Evolutionary conservation across 1,140 invertebrate species (phyloP).

Genomic region (Eupristina koningsbergeri): DNA sequence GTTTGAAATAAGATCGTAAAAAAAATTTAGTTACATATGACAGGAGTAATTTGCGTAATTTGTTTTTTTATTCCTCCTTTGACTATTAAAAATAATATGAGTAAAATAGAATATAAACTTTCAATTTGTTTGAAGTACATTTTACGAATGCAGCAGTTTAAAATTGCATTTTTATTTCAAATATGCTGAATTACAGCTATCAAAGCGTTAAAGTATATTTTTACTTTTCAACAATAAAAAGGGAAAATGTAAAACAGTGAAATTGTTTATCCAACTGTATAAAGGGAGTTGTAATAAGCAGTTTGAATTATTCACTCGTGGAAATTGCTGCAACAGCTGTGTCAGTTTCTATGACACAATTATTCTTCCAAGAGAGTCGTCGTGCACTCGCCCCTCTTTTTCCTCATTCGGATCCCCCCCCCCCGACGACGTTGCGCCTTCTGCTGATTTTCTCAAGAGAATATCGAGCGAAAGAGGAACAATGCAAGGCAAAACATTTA

Average conservation of each 20-base stretch:
- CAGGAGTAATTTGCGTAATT: no score
- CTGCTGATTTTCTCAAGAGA: neutral
- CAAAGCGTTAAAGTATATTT: no score
- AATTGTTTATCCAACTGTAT: neutral
- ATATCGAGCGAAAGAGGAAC: neutral
- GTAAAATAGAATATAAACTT: no score
- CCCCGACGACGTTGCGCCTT: neutral
- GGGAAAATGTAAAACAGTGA: neutral
- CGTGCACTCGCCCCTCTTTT: neutral
- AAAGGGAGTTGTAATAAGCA: neutral
- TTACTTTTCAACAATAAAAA: no score
- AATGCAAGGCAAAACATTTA: neutral
- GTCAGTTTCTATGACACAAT: slow-evolving; percentile 50
- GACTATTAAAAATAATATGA: no score
- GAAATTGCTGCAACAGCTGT: slow-evolving; percentile 6
- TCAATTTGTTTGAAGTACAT: no score
- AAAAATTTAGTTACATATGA: no score
- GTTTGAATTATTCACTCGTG: neutral
- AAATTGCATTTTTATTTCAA: no score
- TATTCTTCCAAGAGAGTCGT: slow-evolving; percentile 26
- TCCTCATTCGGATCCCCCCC: neutral
- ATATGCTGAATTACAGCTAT: no score
- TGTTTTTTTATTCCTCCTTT: no score
- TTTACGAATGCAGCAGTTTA: no score
- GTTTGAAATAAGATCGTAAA: no score